phyloP scores from a whole-genome alignment of 1,140 invertebrate genomes.

The Eumeta japonica region DNA sequence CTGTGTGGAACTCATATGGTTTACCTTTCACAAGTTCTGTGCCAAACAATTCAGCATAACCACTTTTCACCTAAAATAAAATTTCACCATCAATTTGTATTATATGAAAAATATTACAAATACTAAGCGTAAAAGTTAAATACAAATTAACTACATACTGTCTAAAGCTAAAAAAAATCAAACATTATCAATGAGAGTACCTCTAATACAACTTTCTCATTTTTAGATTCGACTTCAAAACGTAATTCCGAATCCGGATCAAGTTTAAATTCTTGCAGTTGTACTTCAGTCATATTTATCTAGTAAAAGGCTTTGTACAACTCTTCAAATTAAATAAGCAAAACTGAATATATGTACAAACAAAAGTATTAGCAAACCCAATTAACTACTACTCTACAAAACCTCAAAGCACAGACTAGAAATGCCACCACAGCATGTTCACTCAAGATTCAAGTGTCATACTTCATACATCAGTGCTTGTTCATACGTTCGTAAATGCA shows the following conservation, averaged over 20 bases:
- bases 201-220: conserved; percentile 80
- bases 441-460: no score
- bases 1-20: conserved; percentile 84
- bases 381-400: no score
- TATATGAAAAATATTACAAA: conserved; percentile 1
- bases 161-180: conserved; percentile 4
- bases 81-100: no score
- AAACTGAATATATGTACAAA: no score
- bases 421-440: no score
- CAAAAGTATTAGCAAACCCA: no score
- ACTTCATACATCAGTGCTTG: no score
- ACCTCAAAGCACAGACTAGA: no score
- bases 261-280: conserved; percentile 78
- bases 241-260: conserved; percentile 85
- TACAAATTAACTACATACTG: conserved; percentile 2
- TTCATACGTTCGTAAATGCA: no score
- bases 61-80: conserved; percentile 73
- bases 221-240: conserved; percentile 90
- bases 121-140: conserved; percentile 4
- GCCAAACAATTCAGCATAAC: conserved; percentile 94
- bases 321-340: no score
- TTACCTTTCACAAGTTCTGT: conserved; percentile 94
- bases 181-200: conserved; percentile 49
- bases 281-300: conserved; percentile 53
- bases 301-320: no score